Evolutionary conservation across 2,113 vertebrate species (phyloP).

Genomic region (Aldabrachelys gigantea): DNA sequence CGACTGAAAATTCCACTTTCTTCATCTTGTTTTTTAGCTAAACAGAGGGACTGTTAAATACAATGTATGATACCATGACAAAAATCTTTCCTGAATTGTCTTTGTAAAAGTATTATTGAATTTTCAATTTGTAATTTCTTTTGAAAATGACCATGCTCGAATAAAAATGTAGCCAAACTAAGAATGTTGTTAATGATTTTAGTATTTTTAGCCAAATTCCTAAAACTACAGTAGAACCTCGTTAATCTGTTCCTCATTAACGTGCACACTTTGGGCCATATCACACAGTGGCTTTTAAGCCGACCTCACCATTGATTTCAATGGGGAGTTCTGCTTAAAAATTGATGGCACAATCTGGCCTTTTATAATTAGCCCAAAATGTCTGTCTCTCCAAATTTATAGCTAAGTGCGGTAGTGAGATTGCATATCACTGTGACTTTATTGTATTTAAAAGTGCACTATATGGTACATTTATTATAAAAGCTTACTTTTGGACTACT

Average conservation of each 20-base stretch:
- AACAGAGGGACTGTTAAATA: slow-evolving; percentile 99
- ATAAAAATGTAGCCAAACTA: slow-evolving; percentile 99
- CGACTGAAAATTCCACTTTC: slow-evolving; percentile 99
- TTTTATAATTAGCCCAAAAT: not conserved
- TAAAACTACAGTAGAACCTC: not conserved
- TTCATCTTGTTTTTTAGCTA: slow-evolving; percentile 99
- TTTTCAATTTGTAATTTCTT: slow-evolving; percentile 99
- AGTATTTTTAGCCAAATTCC: slow-evolving; percentile 60
- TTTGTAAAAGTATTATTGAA: slow-evolving; percentile 99
- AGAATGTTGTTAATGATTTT: slow-evolving; percentile 76
- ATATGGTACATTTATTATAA: not conserved
- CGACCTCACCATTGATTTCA: not conserved
- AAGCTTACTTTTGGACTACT: not conserved
- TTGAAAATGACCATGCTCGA: slow-evolving; percentile 99
- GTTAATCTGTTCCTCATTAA: not conserved
- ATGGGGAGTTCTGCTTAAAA: not conserved
- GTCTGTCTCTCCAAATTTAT: not conserved
- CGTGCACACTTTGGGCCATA: not conserved
- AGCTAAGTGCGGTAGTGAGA: not conserved
- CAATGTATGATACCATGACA: slow-evolving; percentile 99
- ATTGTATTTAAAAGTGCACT: not conserved
- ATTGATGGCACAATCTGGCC: rapidly evolving
- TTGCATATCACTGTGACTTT: not conserved
- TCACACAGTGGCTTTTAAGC: not conserved
- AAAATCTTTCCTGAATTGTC: slow-evolving; percentile 99